Conservation (phyloP, 2,888 invertebrate genomes). For the Plusia festucae region DNA sequence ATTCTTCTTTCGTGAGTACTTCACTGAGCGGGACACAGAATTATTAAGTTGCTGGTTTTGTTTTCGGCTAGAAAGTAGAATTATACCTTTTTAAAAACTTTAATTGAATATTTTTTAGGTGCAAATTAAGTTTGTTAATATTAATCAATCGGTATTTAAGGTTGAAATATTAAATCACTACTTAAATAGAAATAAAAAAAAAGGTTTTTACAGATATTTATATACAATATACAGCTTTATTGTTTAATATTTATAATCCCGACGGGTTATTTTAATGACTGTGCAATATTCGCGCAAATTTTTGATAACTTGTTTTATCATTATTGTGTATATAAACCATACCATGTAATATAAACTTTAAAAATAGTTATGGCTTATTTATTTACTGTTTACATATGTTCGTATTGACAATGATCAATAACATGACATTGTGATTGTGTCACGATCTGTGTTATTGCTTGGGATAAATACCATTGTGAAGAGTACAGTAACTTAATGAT, state of each 20-base stretch:
- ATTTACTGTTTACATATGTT: conserved; percentile 5
- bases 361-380: conserved; percentile 9
- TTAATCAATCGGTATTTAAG: too few species aligned
- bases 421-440: conserved; percentile 20
- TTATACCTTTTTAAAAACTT: conserved; percentile 54
- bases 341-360: conserved; percentile 8
- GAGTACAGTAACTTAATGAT: not conserved
- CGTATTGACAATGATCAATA: conserved; percentile 17
- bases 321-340: conserved; percentile 44
- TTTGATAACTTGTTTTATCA: too few species aligned
- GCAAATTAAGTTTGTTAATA: too few species aligned
- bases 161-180: too few species aligned
- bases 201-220: too few species aligned
- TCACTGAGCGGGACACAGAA: conserved; percentile 66
- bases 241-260: too few species aligned
- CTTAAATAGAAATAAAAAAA: too few species aligned
- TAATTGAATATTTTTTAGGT: too few species aligned
- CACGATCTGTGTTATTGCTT: conserved; percentile 17
- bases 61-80: conserved; percentile 58
- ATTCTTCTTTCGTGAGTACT: conserved; percentile 66
- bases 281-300: too few species aligned
- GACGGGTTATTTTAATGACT: too few species aligned
- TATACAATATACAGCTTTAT: too few species aligned
- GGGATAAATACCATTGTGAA: conserved; percentile 18
- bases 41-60: conserved; percentile 70